Percentiles rank a stretch among this genome's conserved stretches.
phyloP scores from a whole-genome alignment of 2,113 vertebrate species.

The Stercorarius parasiticus region DNA sequence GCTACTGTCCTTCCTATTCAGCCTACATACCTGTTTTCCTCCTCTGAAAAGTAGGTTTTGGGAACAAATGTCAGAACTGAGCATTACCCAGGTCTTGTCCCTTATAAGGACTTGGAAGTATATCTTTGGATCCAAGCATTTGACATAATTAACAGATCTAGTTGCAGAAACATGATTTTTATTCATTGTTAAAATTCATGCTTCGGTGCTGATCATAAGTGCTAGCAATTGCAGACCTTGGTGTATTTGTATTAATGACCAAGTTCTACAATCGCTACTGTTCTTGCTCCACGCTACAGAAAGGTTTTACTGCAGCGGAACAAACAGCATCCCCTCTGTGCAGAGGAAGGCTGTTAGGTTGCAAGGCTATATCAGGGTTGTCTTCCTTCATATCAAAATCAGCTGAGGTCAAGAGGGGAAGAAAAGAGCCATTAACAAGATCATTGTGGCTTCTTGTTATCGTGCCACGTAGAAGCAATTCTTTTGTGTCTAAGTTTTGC shows the following conservation, averaged over 20 bases:
- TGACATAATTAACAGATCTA: background rate
- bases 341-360: background rate
- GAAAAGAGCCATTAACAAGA: background rate
- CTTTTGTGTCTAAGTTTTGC: background rate
- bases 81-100: background rate
- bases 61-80: background rate
- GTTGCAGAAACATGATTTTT: background rate
- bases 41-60: background rate
- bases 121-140: background rate
- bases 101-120: background rate
- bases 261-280: background rate
- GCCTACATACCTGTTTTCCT: background rate
- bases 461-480: background rate
- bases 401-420: background rate
- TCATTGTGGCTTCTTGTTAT: background rate
- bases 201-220: background rate
- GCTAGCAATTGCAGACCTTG: background rate
- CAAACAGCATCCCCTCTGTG: background rate
- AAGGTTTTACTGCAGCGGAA: background rate
- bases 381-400: background rate
- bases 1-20: background rate
- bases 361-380: background rate
- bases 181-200: background rate
- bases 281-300: background rate
- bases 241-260: background rate